phyloP scores from a whole-genome alignment of 2,113 vertebrate species.

The Dinomys branickii region DNA sequence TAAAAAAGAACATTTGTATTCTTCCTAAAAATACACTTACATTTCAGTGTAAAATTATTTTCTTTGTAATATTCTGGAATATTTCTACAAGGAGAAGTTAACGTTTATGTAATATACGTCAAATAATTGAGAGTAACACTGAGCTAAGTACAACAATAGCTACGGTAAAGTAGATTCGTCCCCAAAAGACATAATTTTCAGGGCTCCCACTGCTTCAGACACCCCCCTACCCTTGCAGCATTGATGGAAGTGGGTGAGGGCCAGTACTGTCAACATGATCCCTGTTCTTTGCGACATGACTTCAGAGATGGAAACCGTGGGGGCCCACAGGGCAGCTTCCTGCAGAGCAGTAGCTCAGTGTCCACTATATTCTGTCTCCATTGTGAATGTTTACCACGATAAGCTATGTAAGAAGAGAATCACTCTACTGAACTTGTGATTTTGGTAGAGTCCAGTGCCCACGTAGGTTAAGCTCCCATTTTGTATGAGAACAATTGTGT shows the following conservation, averaged over 20 bases:
- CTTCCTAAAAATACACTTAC: slow-evolving; percentile 43
- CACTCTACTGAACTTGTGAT: background rate
- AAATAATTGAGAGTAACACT: background rate
- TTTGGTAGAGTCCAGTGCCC: background rate
- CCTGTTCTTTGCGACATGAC: slow-evolving; percentile 18
- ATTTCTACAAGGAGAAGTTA: slow-evolving; percentile 24
- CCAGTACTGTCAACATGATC: background rate
- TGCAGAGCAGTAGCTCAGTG: background rate
- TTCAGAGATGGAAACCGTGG: background rate
- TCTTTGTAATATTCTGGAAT: slow-evolving; percentile 34
- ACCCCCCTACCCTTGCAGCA: slow-evolving; percentile 23
- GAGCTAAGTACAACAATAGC: background rate
- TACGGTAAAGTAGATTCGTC: background rate
- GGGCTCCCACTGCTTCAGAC: background rate
- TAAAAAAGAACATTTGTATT: slow-evolving; percentile 50
- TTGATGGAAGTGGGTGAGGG: background rate
- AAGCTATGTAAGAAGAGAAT: background rate
- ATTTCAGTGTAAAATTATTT: slow-evolving; percentile 55
- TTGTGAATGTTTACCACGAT: background rate
- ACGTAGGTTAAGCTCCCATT: background rate
- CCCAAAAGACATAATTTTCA: background rate
- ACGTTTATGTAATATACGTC: background rate
- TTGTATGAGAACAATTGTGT: background rate
- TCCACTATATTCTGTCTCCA: background rate
- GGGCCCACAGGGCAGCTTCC: background rate